These are phyloP conservation scores for Tanytarsus gracilentus DNA, from an alignment of 2,888 invertebrate species.

Conservation along the genomic window DNA sequence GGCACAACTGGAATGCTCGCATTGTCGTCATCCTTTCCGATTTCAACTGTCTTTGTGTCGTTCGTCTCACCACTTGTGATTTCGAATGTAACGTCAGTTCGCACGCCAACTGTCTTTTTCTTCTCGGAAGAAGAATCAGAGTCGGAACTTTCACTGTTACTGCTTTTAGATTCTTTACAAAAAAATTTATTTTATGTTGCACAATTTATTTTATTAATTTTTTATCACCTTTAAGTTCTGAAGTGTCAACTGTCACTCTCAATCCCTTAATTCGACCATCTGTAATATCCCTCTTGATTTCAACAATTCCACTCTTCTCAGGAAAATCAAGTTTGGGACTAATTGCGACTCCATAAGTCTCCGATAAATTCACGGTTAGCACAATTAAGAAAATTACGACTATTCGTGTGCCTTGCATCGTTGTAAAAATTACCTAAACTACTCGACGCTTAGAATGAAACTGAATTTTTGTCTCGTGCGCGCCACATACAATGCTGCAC, in stretches of 20 bases:
- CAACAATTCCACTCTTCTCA: slow-evolving; percentile 3
- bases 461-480: slow-evolving; percentile 21
- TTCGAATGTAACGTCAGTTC: slow-evolving; percentile 44
- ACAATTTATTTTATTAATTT: slow-evolving; percentile 1
- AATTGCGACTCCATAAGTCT: slow-evolving; percentile 35
- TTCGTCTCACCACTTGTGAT: slow-evolving; percentile 38
- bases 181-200: neutral
- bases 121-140: slow-evolving; percentile 33
- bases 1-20: slow-evolving; percentile 44
- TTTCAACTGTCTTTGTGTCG: slow-evolving; percentile 37
- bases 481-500: neutral
- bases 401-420: neutral
- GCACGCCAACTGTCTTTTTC: slow-evolving; percentile 41
- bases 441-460: slow-evolving; percentile 2
- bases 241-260: slow-evolving; percentile 43
- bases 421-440: neutral
- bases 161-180: slow-evolving; percentile 26
- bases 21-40: slow-evolving; percentile 39
- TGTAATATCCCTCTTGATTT: slow-evolving; percentile 12
- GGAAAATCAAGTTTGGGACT: slow-evolving; percentile 40
- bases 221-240: slow-evolving; percentile 35
- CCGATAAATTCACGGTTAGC: slow-evolving; percentile 33
- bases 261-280: slow-evolving; percentile 43
- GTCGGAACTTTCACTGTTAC: slow-evolving; percentile 22
- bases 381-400: slow-evolving; percentile 4